Evolutionary conservation across 2,888 invertebrate genomes (phyloP).

Genomic region (Caenorhabditis zanzibari): DNA sequence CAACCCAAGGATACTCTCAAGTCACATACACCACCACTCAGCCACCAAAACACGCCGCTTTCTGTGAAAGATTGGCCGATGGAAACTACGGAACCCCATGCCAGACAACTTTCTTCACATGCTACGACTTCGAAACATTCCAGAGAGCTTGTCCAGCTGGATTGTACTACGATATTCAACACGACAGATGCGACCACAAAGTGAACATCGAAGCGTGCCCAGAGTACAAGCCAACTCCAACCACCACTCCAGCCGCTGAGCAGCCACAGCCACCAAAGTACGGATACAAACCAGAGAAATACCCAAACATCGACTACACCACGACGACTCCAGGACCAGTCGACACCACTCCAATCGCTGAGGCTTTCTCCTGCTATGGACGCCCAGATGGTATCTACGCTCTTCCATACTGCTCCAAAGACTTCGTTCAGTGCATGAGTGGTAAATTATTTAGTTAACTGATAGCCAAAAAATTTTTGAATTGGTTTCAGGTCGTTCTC

Average conservation of each 20-base stretch:
- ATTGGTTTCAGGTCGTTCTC: conserved; percentile 36
- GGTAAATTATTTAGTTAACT: conserved; percentile 19
- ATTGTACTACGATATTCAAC: conserved; percentile 68
- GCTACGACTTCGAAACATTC: conserved; percentile 54
- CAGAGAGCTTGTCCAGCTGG: conserved; percentile 71
- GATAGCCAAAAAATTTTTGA: not conserved
- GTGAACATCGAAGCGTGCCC: conserved; percentile 73
- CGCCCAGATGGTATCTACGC: conserved; percentile 72
- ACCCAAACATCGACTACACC: conserved; percentile 56
- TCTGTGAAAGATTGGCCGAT: conserved; percentile 66
- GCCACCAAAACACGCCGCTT: conserved; percentile 40
- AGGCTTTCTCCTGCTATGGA: conserved; percentile 60
- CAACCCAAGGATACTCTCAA: conserved; percentile 20
- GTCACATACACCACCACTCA: not conserved
- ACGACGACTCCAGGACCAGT: conserved; percentile 43
- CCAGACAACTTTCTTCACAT: conserved; percentile 56
- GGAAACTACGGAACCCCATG: conserved; percentile 67
- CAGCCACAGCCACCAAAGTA: conserved; percentile 18
- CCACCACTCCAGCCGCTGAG: conserved; percentile 38
- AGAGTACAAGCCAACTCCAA: conserved; percentile 46
- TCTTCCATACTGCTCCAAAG: conserved; percentile 67
- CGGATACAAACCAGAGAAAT: conserved; percentile 15
- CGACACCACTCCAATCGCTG: conserved; percentile 43
- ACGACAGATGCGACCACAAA: conserved; percentile 66
- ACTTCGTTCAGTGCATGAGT: conserved; percentile 71